Conservation (phyloP, 2,888 invertebrate genomes). For the Cephalotes varians region DNA sequence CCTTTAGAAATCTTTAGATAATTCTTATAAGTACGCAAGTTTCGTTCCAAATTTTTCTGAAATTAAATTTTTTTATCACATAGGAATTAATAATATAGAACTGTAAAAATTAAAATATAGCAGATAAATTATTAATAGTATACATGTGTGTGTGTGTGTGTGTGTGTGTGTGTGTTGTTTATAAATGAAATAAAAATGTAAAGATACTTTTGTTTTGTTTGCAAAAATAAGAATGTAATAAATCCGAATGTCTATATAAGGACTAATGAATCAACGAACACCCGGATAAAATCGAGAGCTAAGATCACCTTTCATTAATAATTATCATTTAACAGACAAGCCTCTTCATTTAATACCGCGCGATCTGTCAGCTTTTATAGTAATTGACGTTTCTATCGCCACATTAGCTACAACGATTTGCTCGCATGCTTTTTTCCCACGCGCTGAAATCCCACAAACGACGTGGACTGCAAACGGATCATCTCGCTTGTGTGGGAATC, state of each 20-base stretch:
- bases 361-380: conserved; percentile 19
- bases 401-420: conserved; percentile 56
- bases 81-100: not conserved
- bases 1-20: not conserved
- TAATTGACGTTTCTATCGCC: conserved; percentile 48
- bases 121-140: not conserved
- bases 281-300: conserved; percentile 36
- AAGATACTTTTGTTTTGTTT: not conserved
- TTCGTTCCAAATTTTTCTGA: not conserved
- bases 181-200: not conserved
- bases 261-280: conserved; percentile 25
- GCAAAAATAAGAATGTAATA: not conserved
- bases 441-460: conserved; percentile 59
- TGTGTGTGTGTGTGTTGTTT: too few relatives aligned
- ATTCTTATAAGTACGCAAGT: not conserved
- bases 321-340: conserved; percentile 21
- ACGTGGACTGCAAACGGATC: conserved; percentile 58
- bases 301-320: conserved; percentile 57
- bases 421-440: conserved; percentile 62
- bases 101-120: not conserved
- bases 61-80: not conserved
- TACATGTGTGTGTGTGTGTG: too few relatives aligned
- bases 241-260: not conserved
- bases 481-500: conserved; percentile 64
- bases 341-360: conserved; percentile 29